A percentile compares a stretch with the other conserved stretches of the same genome.
Conservation (phyloP, 2,888 invertebrate genomes). For the Isotomurus palustris region DNA sequence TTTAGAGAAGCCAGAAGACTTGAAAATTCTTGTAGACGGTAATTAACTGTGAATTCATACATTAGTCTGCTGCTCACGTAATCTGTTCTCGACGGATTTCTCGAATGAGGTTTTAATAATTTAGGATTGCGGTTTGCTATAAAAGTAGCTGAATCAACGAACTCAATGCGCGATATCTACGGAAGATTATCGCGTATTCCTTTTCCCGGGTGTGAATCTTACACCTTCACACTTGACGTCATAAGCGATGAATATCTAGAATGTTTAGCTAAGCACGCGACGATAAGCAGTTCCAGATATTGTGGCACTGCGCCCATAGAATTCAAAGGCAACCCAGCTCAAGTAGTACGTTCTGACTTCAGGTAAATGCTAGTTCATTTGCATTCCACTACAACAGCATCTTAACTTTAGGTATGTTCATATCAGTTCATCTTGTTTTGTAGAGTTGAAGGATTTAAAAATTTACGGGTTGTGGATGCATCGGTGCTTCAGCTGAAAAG, state of each 20-base stretch:
- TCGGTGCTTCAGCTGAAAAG: slow-evolving; percentile 12
- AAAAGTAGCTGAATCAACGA: slow-evolving; percentile 20
- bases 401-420: not conserved
- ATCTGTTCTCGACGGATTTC: no score
- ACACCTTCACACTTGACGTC: slow-evolving; percentile 11
- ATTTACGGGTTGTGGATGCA: slow-evolving; percentile 11
- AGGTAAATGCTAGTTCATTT: slow-evolving; percentile 9
- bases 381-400: no score
- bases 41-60: not conserved
- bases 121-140: slow-evolving; percentile 27
- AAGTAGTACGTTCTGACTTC: slow-evolving; percentile 18
- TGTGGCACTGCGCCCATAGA: slow-evolving; percentile 28
- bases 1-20: slow-evolving; percentile 14
- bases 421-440: no score
- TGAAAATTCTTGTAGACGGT: slow-evolving; percentile 22
- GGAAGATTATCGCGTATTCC: slow-evolving; percentile 6
- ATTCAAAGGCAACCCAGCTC: slow-evolving; percentile 10
- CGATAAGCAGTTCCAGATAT: slow-evolving; percentile 23
- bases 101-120: no score
- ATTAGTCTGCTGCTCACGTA: no score
- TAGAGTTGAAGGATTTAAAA: slow-evolving; percentile 12
- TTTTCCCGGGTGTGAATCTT: slow-evolving; percentile 22
- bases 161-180: slow-evolving; percentile 11
- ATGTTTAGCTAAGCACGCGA: slow-evolving; percentile 16
- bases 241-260: slow-evolving; percentile 20